Evolutionary conservation across 2,888 invertebrate species (phyloP).

Genomic region (Lasioglossum leucozonium): DNA sequence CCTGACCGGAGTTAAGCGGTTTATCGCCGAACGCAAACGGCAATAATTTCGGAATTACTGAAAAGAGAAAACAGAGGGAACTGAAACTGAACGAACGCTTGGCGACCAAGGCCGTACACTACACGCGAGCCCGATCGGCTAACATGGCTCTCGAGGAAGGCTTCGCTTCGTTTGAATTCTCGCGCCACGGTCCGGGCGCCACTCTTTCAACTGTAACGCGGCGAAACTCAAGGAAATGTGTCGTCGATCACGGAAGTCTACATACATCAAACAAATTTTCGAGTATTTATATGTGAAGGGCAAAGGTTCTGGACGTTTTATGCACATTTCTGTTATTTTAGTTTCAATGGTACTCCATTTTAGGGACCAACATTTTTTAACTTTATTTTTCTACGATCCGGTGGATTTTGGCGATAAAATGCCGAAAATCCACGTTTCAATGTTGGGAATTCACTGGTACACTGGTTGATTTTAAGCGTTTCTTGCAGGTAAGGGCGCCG

Average conservation of each 20-base stretch:
- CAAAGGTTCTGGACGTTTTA: background rate
- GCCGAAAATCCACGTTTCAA: too few relatives aligned
- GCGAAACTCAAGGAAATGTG: background rate
- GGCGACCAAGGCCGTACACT: background rate
- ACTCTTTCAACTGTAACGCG: background rate
- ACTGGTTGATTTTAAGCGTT: too few relatives aligned
- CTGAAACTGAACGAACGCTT: conserved; percentile 13
- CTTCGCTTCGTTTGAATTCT: background rate
- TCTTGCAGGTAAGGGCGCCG: too few relatives aligned
- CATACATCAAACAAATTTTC: background rate
- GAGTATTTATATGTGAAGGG: background rate
- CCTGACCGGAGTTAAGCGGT: conserved; percentile 87
- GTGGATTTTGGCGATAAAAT: too few relatives aligned
- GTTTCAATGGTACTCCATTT: background rate
- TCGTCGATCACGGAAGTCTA: background rate
- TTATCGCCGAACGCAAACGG: conserved; percentile 87
- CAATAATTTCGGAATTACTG: conserved; percentile 83
- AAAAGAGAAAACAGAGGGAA: conserved; percentile 69
- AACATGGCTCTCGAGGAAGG: background rate
- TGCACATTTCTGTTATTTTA: background rate
- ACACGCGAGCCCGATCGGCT: background rate
- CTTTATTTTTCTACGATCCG: too few relatives aligned
- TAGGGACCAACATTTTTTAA: too few relatives aligned
- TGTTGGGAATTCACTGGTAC: too few relatives aligned
- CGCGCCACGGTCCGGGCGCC: background rate